These are phyloP conservation scores for Thyatira batis DNA, from an alignment of 2,888 invertebrate genomes.

Conservation along the genomic window DNA sequence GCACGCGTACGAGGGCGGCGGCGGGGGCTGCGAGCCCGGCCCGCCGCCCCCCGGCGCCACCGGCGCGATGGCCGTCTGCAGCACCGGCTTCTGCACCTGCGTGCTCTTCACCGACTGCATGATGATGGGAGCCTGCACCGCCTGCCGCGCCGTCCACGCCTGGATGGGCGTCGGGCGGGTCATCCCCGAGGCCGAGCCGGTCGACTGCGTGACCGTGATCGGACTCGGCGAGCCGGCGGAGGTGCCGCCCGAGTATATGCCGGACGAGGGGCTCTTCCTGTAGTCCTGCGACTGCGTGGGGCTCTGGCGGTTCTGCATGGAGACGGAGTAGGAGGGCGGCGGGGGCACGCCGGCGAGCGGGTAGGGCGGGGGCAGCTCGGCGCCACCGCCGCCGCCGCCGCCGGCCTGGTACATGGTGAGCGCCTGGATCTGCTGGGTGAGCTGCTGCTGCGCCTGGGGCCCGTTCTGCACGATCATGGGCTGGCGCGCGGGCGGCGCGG, in stretches of 20 bases:
- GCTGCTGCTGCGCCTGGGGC: constrained; percentile 91
- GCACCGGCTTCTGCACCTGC: constrained; percentile 96
- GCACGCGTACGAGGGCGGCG: constrained; percentile 92
- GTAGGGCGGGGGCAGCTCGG: constrained; percentile 87
- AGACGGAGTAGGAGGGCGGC: constrained; percentile 92
- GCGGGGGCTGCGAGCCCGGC: constrained; percentile 84
- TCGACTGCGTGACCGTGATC: constrained; percentile 85
- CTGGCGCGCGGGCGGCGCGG: constrained; percentile 82
- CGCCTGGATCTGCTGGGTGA: constrained; percentile 94
- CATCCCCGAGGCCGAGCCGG: constrained; percentile 85
- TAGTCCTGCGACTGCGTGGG: constrained; percentile 92
- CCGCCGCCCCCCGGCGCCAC: constrained; percentile 85
- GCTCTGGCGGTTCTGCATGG: constrained; percentile 93
- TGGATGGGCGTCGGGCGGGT: constrained; percentile 91
- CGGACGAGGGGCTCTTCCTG: constrained; percentile 92
- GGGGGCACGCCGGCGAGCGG: constrained; percentile 85
- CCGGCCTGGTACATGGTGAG: constrained; percentile 88
- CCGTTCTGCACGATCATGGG: constrained; percentile 93
- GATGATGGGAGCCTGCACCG: constrained; percentile 95
- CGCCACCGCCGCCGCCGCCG: constrained; percentile 78
- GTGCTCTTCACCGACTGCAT: constrained; percentile 98
- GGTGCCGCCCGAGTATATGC: constrained; percentile 91
- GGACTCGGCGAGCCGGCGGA: constrained; percentile 93
- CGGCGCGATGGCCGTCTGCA: constrained; percentile 98
- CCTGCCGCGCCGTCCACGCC: constrained; percentile 93